Conservation (phyloP, 2,113 vertebrate genomes). For the Neolamprologus brichardi region DNA sequence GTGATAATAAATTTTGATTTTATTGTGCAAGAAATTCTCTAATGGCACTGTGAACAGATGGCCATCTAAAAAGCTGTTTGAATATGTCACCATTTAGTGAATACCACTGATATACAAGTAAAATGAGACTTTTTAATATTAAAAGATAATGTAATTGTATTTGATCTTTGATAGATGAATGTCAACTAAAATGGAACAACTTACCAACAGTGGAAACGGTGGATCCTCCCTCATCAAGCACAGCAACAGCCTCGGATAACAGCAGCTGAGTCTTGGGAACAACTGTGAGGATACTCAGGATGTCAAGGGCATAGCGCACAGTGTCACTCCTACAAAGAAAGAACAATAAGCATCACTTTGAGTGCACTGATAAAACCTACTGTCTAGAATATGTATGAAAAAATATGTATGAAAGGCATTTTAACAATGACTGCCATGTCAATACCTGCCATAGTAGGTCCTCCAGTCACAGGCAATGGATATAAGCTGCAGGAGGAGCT, state of each 20-base stretch:
- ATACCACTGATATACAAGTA: not conserved
- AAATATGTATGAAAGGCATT: not conserved
- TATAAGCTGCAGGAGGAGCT: constrained; percentile 94
- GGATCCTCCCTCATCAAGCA: constrained; percentile 89
- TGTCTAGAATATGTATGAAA: not conserved
- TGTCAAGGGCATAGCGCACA: constrained; percentile 94
- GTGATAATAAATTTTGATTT: not conserved
- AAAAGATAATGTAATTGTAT: not conserved
- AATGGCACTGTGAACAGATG: not conserved
- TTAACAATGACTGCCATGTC: not conserved
- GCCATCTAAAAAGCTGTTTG: not conserved
- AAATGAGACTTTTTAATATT: not conserved
- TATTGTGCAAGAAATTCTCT: not conserved
- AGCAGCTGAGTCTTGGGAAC: constrained; percentile 96
- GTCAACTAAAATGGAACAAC: constrained; percentile 5
- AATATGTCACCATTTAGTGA: not conserved
- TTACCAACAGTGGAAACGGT: constrained; percentile 92
- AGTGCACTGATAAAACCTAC: not conserved
- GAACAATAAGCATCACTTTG: not conserved
- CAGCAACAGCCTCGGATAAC: constrained; percentile 89
- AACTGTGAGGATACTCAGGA: constrained; percentile 93
- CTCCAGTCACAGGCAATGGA: constrained; percentile 98
- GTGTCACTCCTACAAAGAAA: constrained; percentile 85
- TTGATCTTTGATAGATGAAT: not conserved
- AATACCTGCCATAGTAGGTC: constrained; percentile 95